Percentiles rank a stretch among this genome's conserved stretches.
Evolutionary conservation across 2,888 invertebrate genomes (phyloP).

Genomic region (Xylophagus ater): DNA sequence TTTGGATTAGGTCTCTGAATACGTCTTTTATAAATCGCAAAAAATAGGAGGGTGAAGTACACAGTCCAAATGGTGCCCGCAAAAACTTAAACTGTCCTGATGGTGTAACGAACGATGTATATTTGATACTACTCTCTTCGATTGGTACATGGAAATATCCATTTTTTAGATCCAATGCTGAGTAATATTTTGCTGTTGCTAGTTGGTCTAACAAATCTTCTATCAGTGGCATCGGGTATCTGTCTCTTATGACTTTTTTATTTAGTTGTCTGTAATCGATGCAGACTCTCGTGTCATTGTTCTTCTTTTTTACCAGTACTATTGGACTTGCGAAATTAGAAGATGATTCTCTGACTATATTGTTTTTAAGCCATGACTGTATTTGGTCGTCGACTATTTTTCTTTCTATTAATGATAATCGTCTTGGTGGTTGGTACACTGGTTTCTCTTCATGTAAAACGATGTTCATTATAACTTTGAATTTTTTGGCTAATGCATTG

Average conservation of each 20-base stretch:
- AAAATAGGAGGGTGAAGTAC: too few species aligned
- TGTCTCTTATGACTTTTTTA: conserved; percentile 14
- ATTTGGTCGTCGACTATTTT: conserved; percentile 22
- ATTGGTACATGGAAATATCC: conserved; percentile 27
- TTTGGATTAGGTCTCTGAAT: too few species aligned
- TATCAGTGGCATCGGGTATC: conserved; percentile 20
- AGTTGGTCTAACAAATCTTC: conserved; percentile 22
- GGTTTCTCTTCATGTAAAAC: conserved; percentile 24
- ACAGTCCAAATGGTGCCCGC: conserved; percentile 29
- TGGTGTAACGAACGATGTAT: conserved; percentile 23
- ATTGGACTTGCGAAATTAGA: conserved; percentile 20
- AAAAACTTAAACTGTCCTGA: conserved; percentile 22
- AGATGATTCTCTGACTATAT: conserved; percentile 6
- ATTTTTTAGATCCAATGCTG: conserved; percentile 22
- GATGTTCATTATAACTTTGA: conserved; percentile 21
- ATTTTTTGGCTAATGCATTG: too few species aligned
- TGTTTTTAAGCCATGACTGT: conserved; percentile 2
- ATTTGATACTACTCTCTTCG: conserved; percentile 14
- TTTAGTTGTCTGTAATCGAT: conserved; percentile 17
- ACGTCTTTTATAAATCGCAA: too few species aligned
- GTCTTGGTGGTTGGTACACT: conserved; percentile 20
- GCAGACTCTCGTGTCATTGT: conserved; percentile 15
- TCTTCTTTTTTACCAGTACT: conserved; percentile 18
- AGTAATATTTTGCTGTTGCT: conserved; percentile 20
- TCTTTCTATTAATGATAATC: conserved; percentile 21